Evolutionary conservation across 2,888 invertebrate species (phyloP).

Genomic region (Caenorhabditis panamensis): DNA sequence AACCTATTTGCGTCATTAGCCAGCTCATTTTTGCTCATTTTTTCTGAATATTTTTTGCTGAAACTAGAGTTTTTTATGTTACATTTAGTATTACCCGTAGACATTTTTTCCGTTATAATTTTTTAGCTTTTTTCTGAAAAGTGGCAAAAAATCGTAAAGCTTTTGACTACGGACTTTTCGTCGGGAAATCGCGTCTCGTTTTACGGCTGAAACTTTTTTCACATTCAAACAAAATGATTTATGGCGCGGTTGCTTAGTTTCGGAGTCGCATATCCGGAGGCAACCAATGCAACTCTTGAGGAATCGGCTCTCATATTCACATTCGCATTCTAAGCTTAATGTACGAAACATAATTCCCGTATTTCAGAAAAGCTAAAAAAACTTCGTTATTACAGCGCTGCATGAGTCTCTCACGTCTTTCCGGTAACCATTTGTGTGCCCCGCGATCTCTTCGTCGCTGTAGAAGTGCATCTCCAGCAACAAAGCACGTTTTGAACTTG

Average conservation of each 20-base stretch:
- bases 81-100: too few species aligned
- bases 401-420: constrained; percentile 46
- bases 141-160: too few species aligned
- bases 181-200: neutral
- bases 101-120: too few species aligned
- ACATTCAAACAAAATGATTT: constrained; percentile 12
- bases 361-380: too few species aligned
- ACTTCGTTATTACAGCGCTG: constrained; percentile 23
- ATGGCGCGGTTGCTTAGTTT: constrained; percentile 27
- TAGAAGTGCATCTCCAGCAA: constrained; percentile 69
- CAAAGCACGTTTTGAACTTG: constrained; percentile 47
- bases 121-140: too few species aligned
- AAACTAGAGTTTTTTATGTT: too few species aligned
- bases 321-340: neutral
- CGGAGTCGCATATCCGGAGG: constrained; percentile 10
- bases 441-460: constrained; percentile 68
- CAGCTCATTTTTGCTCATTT: neutral
- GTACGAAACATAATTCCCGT: neutral
- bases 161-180: too few species aligned
- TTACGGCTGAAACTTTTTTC: neutral
- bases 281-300: neutral
- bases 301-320: constrained; percentile 2
- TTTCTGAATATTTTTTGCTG: too few species aligned
- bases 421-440: constrained; percentile 49
- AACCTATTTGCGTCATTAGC: neutral